Evolutionary conservation across 1,140 invertebrate species (phyloP), one percentile per base, ranked within the genome.

Genomic region (Hycleus phaleratus): DNA sequence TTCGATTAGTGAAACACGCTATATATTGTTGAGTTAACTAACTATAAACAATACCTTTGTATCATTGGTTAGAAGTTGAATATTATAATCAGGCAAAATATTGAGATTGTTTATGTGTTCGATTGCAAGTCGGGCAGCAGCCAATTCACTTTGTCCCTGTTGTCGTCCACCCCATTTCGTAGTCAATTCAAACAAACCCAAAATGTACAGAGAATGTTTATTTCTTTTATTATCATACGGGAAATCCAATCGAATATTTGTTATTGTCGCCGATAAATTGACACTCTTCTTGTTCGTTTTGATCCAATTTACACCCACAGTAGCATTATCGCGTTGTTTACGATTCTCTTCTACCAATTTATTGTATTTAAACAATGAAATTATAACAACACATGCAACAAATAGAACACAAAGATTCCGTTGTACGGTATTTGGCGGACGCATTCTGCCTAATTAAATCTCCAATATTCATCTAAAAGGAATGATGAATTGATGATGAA

Each of bases 181-280:
- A 26, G 79, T 81, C 66, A 91, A 72, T 75, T 91, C 89, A 69
- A 91, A 91, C 4, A 91, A 78, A 3, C 88, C 88, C 61, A 89
- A 75, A 49, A 86, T 78, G 2, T 82, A 80, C 3, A 85, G 76
- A 49, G 59, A 47, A 24, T 57, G 56, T 25, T 56, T 58, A 6
- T 54, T 53, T 38, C 58, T 55, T 38, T 40, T 46, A 6, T 46
- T 39, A 40, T 38, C 50, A 9, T 57, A 46, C 26, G 18, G 4
- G 49, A 46, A n/a, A 56, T 59, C 18, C 49, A 64, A 49, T 24
- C 46, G 46, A 43, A n/a, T 48, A 4, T 38, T 52, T 49, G 40
- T 1, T 11, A 47, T 38, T 54, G 25, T 18, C n/a, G 3, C 0
- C 9, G 11, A 42, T 42, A 42, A n/a, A 4, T 10, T 51, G 26